Evolutionary conservation across 2,113 vertebrate genomes (phyloP), one percentile per base, ranked within the genome.

Genomic region (Cnemophilus loriae): DNA sequence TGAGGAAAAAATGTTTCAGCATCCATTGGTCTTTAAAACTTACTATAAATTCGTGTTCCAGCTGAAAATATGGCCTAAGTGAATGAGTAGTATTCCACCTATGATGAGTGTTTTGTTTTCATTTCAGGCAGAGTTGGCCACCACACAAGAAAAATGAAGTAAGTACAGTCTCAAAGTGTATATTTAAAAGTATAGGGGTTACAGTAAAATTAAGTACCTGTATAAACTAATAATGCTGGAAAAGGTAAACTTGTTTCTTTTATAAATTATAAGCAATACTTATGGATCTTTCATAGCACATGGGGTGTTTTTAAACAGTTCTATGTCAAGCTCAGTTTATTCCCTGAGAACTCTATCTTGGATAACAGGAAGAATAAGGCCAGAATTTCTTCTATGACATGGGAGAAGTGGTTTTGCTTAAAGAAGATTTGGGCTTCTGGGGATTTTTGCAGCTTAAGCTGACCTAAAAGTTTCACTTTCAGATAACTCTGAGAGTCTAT

Each of bases 141-240:
- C 50, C 70, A 76, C 96, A 98, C 22, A 97, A 85, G 92, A 98
- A 88, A 87, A 87, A 87, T 50, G 97, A 97, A 49, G 98, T 98
- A 95, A 98, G 98, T 98, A 46, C 23, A 63, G 13, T 50, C 16
- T 78, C 37, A 93, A 77, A 86, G 50, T 11, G 71, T 52, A 3
- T 28, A 60, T 81, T 79, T 86, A 26, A 65, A 79, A 13, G 4
- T 64, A 30, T 12, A 67, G 13, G 19, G 28, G 24, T 27, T 61
- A 65, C 30, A 92, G 14, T 47, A 46, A 52, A 60, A 76, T 53
- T 1, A 68, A 60, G 7, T 71, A 35, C 9, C 15, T 50, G 30
- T 59, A 90, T 27, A 80, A 90, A 65, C 1, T 27, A 61, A 22
- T 65, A 57, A 49, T 59, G 44, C 46, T 90, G 39, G 52, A 41